Evolutionary conservation across 2,888 invertebrate species (phyloP), one percentile per base, ranked within the genome.

Genomic region (Baccha elongata): DNA sequence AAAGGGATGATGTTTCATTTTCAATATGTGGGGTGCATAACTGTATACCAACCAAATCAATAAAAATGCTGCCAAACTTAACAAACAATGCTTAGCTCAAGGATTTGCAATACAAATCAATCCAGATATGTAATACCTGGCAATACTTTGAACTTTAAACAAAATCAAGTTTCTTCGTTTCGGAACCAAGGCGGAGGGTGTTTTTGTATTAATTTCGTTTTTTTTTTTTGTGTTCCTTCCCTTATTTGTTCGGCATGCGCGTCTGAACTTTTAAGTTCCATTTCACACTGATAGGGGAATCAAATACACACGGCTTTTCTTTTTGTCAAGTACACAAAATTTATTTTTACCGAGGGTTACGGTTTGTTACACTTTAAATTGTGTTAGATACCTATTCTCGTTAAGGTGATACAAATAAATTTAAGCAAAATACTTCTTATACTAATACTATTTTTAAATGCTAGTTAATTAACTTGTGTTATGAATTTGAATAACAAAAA

Each of bases 321-420:
- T 58, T 72, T 71, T 53, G 69, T 60, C 65, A 81, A 71, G 58
- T 60, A 55, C 62, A 71, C 44, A 48, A 75, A 75, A 53, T 72
- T 71, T 42, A 71, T 46, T 75, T 76, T 40, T 13, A 23, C 35
- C 46, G 58, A 71, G 60, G 40, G 35, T 64, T 53, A 58, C 46
- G 40, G 37, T 50, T 26, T 46, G 44, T 60, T 42, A 29, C 37
- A 71, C 52, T 19, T 10, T 50, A 60, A 26, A 23, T 53, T 29
- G 40, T 71, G 19, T 44, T 60, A n/a, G n/a, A n/a, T n/a, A n/a
- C n/a, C n/a, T n/a, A 8, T 62, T 19, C 52, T 69, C 58, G 15
- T 21, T 23, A 65, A 71, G 44, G 67, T 81, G 67, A 48, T 50
- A 35, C 1, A 55, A 40, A 29, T 44, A 37, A 52, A 32, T 7